These are phyloP conservation scores for Frieseomelitta varia DNA, from an alignment of 1,140 invertebrate species.

Conservation along the genomic window DNA sequence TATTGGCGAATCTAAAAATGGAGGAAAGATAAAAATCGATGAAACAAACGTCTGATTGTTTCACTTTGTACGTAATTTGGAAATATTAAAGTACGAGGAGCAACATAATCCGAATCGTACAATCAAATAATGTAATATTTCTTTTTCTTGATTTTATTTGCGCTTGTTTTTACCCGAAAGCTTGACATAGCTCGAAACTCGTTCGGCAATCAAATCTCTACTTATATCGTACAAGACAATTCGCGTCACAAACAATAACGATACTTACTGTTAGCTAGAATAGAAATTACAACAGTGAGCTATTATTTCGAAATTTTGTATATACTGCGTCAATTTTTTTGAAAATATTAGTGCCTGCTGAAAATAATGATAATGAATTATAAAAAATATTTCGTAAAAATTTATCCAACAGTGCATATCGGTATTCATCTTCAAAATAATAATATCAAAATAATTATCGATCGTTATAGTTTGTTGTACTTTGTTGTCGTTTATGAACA, in stretches of 20 bases:
- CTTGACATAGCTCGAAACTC: too few relatives aligned
- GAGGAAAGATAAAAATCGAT: not conserved
- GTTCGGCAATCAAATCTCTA: not conserved
- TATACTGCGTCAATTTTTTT: too few relatives aligned
- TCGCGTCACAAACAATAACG: not conserved
- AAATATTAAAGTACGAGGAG: not conserved
- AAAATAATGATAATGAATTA: not conserved
- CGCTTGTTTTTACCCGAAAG: not conserved
- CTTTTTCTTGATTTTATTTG: not conserved
- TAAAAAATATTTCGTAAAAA: not conserved
- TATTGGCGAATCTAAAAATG: slow-evolving; percentile 37
- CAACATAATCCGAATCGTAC: not conserved
- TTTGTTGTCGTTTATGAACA: slow-evolving; percentile 13
- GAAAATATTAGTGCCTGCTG: not conserved
- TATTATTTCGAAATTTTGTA: not conserved
- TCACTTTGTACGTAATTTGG: not conserved
- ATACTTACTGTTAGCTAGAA: not conserved
- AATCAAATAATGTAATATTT: not conserved
- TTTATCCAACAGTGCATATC: not conserved
- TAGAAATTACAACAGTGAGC: not conserved
- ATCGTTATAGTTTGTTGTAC: not conserved
- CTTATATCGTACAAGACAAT: not conserved
- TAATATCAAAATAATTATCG: slow-evolving; percentile 8
- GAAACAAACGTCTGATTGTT: not conserved
- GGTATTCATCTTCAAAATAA: not conserved